Percentiles rank a stretch among this genome's conserved stretches.
Evolutionary conservation across 2,888 invertebrate genomes (phyloP).

Genomic region (Augochlorella aurata): DNA sequence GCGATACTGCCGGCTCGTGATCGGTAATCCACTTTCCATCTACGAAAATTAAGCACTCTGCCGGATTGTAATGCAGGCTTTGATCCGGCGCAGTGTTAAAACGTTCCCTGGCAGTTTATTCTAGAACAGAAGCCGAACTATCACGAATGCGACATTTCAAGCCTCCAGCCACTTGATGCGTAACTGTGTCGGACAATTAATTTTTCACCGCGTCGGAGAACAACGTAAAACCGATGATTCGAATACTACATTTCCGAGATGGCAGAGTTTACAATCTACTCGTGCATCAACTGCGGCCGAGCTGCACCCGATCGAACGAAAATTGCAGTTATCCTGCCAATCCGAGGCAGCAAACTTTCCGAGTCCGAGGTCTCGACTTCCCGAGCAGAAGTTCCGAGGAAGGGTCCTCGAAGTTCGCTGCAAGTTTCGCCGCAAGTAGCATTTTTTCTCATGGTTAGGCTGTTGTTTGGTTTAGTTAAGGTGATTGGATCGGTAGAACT

Average conservation of each 20-base stretch:
- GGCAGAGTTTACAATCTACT: neutral
- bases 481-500: constrained; percentile 6
- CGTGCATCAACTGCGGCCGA: neutral
- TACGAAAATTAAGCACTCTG: neutral
- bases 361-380: neutral
- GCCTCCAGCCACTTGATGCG: too few species aligned
- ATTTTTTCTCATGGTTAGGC: neutral
- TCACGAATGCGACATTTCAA: too few species aligned
- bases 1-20: neutral
- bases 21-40: neutral
- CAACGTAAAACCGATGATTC: neutral
- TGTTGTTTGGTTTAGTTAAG: constrained; percentile 17
- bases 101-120: too few species aligned
- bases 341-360: constrained; percentile 1
- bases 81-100: too few species aligned
- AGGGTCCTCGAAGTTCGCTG: neutral
- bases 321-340: constrained; percentile 16
- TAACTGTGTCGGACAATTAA: too few species aligned
- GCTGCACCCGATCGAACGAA: constrained; percentile 29
- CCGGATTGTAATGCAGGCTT: too few species aligned
- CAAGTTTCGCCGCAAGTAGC: neutral
- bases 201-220: too few species aligned
- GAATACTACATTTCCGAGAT: neutral
- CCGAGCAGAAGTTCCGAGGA: neutral
- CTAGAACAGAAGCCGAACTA: too few species aligned